Conservation (phyloP, 2,797 vertebrate genomes). For the Taenioides sp. region DNA sequence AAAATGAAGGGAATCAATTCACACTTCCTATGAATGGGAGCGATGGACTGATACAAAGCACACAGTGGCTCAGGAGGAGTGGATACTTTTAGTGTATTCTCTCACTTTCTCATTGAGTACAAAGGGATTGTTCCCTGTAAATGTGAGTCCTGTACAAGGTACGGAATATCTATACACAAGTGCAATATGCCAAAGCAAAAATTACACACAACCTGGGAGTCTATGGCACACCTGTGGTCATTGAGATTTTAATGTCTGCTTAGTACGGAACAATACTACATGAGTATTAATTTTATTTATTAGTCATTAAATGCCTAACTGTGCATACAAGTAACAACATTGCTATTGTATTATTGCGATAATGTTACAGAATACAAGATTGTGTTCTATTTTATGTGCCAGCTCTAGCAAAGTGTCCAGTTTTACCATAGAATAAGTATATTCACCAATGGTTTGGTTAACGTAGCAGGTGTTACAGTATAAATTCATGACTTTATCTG, state of each 20-base stretch:
- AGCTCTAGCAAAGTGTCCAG: background rate
- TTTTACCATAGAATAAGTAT: background rate
- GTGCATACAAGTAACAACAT: conserved; percentile 6
- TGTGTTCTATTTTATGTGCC: background rate
- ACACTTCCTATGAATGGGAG: background rate
- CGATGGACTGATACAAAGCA: conserved; percentile 12
- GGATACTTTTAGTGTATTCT: conserved; percentile 26
- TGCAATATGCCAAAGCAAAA: conserved; percentile 59
- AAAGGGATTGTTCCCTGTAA: conserved; percentile 7
- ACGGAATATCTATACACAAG: conserved; percentile 35
- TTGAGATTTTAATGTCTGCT: conserved; percentile 26
- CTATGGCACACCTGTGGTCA: conserved; percentile 18
- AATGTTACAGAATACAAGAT: background rate
- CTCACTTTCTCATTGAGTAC: conserved; percentile 25
- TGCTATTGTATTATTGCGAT: conserved; percentile 12
- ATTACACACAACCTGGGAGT: conserved; percentile 17
- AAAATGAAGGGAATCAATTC: background rate
- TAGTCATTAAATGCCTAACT: background rate
- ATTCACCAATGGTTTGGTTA: background rate
- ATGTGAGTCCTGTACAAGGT: conserved; percentile 14
- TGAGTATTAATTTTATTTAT: background rate
- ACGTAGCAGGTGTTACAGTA: background rate
- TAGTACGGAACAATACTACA: conserved; percentile 22
- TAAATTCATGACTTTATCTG: background rate
- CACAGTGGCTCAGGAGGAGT: conserved; percentile 36